Base-by-base conservation (phyloP, 2,797 vertebrate genomes). In the Pterois miles region DNA sequence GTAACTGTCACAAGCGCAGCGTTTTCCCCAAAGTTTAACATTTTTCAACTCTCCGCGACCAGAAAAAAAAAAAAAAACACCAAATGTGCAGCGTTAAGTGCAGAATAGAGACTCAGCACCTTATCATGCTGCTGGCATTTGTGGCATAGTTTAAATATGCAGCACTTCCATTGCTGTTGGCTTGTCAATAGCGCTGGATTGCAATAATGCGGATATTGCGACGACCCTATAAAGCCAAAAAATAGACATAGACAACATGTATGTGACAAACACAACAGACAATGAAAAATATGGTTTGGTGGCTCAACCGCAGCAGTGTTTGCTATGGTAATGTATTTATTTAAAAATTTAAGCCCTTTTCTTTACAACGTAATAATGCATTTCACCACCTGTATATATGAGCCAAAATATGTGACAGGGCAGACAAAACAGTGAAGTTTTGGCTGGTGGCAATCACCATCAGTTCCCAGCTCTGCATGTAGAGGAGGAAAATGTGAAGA, bases 401-500 rank as follows among this genome's bases (percentile, higher is more conserved):
- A 13, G 10, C 23, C 14, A 25, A 31, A 1, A 43, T 13, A n/a
- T 59, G 9, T 56, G 6, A 69, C 25, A 40, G 22, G 22, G 25
- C 25, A 50, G 59, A 60, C 20, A 48, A 20, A 54, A 53, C 10
- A 23, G 12, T 3, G 48, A 59, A 53, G 31, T 46, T 73, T n/a
- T 18, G 13, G 2, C 23, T 22, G 22, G n/a, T 60, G 27, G n/a
- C 12, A 25, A 48, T 58, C 12, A 18, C 31, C 57, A 38, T 69
- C 63, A 50, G 31, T 64, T 80, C 56, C 59, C 34, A 43, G 43
- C 40, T 38, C 43, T 29, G 68, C 31, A 62, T 13, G 22, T 6
- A 60, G 76, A 56, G 66, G 1, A 71, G 4, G n/a, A 71, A 60
- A 84, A 53, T 29, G 50, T 52, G 73, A 63, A 50, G 27, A 29